Evolutionary conservation across 1,140 invertebrate genomes (phyloP).

Genomic region (Metaphire vulgaris): DNA sequence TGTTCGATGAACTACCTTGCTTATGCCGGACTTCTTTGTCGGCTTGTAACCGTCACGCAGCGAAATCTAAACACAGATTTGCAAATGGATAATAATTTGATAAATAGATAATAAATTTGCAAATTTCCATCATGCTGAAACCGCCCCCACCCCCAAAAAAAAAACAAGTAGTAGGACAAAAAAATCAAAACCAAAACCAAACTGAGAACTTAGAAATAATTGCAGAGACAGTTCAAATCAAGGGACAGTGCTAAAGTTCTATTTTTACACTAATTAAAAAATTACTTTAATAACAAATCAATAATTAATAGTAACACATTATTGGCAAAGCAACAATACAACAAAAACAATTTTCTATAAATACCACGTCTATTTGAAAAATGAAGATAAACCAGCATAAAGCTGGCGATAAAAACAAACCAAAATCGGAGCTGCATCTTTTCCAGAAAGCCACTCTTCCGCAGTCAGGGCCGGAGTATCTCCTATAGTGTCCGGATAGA

Average conservation of each 20-base stretch:
- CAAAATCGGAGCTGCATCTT: constrained; percentile 75
- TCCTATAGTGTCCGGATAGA: constrained; percentile 90
- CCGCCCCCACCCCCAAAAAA: background rate
- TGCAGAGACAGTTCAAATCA: too few species aligned
- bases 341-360: background rate
- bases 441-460: constrained; percentile 83
- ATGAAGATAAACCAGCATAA: background rate
- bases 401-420: constrained; percentile 37
- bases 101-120: background rate
- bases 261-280: background rate
- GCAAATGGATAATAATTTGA: background rate
- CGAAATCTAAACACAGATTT: too few species aligned
- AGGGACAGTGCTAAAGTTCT: too few species aligned
- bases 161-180: too few species aligned
- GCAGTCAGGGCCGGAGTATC: constrained; percentile 80
- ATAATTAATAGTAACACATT: background rate
- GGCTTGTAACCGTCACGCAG: constrained; percentile 16
- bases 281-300: background rate
- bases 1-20: constrained; percentile 4
- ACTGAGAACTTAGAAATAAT: too few species aligned
- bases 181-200: too few species aligned
- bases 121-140: background rate
- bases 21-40: constrained; percentile 17
- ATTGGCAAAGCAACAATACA: background rate
- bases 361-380: too few species aligned